These are phyloP conservation scores for Catajapyx aquilonaris DNA, from an alignment of 1,140 invertebrate species.

Conservation along the genomic window DNA sequence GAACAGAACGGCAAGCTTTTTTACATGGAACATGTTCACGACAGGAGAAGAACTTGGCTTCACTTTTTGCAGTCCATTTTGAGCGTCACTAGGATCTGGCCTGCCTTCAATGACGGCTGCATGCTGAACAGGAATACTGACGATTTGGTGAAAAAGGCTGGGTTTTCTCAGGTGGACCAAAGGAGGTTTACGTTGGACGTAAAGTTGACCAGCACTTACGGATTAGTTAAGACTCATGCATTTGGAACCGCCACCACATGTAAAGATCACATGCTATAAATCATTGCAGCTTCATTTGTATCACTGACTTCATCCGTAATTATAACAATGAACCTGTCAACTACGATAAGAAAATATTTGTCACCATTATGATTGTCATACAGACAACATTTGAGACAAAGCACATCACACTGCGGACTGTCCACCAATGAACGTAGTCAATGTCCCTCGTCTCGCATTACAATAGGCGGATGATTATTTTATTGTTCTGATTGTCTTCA, in stretches of 20 bases:
- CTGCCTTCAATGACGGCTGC: conserved; percentile 14
- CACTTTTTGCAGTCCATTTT: conserved; percentile 11
- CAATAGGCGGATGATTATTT: too few species aligned
- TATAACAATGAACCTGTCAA: too few species aligned
- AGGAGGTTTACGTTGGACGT: conserved; percentile 10
- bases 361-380: too few species aligned
- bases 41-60: conserved; percentile 5
- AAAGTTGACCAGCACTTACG: conserved; percentile 2
- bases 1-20: conserved; percentile 16
- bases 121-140: conserved; percentile 12
- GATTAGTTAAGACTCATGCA: conserved; percentile 9
- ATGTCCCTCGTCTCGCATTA: too few species aligned
- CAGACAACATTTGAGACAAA: too few species aligned
- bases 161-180: conserved; percentile 12
- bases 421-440: too few species aligned
- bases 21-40: conserved; percentile 15
- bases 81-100: conserved; percentile 11
- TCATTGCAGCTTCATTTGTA: too few species aligned
- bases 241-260: conserved; percentile 12
- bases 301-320: too few species aligned
- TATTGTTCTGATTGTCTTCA: too few species aligned
- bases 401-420: too few species aligned
- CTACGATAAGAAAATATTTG: too few species aligned
- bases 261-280: too few species aligned
- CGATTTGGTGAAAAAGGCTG: conserved; percentile 6